Percentiles rank a stretch among this genome's conserved stretches.
These are phyloP conservation scores for Manis pentadactyla DNA, from an alignment of 2,797 vertebrate species.

Conservation along the genomic window DNA sequence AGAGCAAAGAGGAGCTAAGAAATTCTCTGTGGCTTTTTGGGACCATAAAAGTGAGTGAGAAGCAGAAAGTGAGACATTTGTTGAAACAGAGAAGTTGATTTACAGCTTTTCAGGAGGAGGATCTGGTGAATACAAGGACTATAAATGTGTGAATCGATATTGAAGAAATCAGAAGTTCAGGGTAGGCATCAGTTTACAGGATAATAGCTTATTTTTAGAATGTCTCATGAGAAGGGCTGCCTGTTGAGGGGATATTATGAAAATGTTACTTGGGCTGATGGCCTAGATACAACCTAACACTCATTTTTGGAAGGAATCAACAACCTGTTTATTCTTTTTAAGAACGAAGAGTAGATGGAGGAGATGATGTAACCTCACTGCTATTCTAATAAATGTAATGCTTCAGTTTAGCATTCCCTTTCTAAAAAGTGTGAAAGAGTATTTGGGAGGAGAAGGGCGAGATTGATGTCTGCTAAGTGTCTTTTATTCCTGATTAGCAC, in stretches of 20 bases:
- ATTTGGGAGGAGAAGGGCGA: background rate
- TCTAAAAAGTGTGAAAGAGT: background rate
- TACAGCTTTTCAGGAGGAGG: background rate
- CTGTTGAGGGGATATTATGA: background rate
- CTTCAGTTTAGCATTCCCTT: background rate
- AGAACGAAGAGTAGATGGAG: background rate
- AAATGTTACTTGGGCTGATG: background rate
- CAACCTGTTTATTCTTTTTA: background rate
- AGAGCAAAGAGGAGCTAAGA: background rate
- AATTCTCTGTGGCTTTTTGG: background rate
- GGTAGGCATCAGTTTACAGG: background rate
- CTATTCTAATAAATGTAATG: background rate
- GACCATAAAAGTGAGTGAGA: constrained; percentile 8
- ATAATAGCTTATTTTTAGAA: constrained; percentile 30
- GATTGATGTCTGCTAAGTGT: background rate
- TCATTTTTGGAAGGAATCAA: background rate
- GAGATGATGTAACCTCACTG: background rate
- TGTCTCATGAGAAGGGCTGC: background rate
- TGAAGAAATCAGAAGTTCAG: background rate
- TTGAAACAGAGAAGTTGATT: background rate
- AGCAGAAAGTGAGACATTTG: background rate
- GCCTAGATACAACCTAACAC: background rate
- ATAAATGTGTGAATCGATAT: background rate
- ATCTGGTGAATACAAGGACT: background rate
- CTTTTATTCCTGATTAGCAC: background rate